Evolutionary conservation across 2,888 invertebrate genomes (phyloP).

Genomic region (Teleogryllus oceanicus): DNA sequence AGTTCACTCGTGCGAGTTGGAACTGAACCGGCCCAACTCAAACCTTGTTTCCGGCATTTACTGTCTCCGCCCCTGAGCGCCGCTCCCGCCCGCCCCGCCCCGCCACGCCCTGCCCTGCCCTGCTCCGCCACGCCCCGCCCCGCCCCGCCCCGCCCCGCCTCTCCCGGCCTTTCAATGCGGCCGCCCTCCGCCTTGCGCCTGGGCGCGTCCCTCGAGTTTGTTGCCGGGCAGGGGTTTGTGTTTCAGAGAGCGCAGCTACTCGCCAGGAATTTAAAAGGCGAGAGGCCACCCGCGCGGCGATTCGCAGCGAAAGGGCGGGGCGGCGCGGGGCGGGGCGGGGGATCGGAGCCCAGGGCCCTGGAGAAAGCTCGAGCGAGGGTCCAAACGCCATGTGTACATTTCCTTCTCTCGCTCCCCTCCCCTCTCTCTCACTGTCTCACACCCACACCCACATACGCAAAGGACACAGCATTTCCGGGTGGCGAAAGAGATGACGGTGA

Average conservation of each 20-base stretch:
- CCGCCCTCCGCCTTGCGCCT: not conserved
- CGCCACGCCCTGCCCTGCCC: not conserved
- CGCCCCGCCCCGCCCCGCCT: not conserved
- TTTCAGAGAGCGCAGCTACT: conserved; percentile 12
- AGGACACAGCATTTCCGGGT: too few species aligned
- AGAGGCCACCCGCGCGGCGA: not conserved
- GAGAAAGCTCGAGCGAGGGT: too few species aligned
- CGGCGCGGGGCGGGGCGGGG: too few species aligned
- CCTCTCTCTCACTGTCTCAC: too few species aligned
- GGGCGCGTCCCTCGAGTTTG: not conserved
- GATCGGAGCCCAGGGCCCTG: too few species aligned
- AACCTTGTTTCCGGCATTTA: not conserved
- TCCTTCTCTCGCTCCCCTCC: too few species aligned
- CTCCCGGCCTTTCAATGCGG: too few species aligned
- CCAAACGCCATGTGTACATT: too few species aligned
- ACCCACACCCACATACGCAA: too few species aligned
- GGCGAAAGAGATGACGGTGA: too few species aligned
- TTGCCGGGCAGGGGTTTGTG: conserved; percentile 26
- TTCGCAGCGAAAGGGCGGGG: too few species aligned
- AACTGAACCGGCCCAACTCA: not conserved
- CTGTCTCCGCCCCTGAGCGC: not conserved
- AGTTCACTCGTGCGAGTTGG: conserved; percentile 29
- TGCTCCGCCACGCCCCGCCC: not conserved
- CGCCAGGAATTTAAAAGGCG: conserved; percentile 23
- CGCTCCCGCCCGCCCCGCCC: too few species aligned